phyloP scores from a whole-genome alignment of 2,113 vertebrate species.

The Pollachius pollachius region DNA sequence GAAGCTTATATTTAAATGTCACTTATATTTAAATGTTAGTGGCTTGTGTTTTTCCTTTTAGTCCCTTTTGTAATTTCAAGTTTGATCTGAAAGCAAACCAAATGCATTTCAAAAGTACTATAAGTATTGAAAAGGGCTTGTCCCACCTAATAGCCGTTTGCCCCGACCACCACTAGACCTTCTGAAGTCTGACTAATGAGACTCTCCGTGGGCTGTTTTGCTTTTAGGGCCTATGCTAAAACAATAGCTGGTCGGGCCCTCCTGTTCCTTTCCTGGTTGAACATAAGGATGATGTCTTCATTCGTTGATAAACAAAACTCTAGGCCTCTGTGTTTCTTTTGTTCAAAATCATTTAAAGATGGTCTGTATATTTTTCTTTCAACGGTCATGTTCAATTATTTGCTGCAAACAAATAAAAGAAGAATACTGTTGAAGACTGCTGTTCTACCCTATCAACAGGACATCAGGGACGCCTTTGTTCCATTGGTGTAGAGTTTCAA shows the following conservation, averaged over 20 bases:
- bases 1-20: too few species aligned
- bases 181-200: slow-evolving; percentile 27
- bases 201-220: slow-evolving; percentile 1
- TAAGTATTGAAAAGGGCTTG: slow-evolving; percentile 14
- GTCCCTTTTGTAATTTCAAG: too few species aligned
- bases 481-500: background rate
- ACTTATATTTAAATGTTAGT: too few species aligned
- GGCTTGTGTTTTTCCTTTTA: too few species aligned
- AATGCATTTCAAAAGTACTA: too few species aligned
- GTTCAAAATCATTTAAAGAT: slow-evolving; percentile 42
- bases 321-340: slow-evolving; percentile 44
- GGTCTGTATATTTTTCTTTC: slow-evolving; percentile 44
- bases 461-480: background rate
- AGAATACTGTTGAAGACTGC: slow-evolving; percentile 42
- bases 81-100: too few species aligned
- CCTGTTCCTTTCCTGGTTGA: background rate
- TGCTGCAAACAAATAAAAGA: slow-evolving; percentile 58
- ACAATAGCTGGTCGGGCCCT: slow-evolving; percentile 17
- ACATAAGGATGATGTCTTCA: background rate
- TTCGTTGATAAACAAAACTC: slow-evolving; percentile 24
- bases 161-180: slow-evolving; percentile 12
- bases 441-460: too few species aligned
- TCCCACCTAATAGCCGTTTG: slow-evolving; percentile 29
- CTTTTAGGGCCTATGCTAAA: background rate
- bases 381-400: slow-evolving; percentile 42